These are phyloP conservation scores for Lycaena phlaeas DNA, from an alignment of 2,888 invertebrate species.

Conservation along the genomic window DNA sequence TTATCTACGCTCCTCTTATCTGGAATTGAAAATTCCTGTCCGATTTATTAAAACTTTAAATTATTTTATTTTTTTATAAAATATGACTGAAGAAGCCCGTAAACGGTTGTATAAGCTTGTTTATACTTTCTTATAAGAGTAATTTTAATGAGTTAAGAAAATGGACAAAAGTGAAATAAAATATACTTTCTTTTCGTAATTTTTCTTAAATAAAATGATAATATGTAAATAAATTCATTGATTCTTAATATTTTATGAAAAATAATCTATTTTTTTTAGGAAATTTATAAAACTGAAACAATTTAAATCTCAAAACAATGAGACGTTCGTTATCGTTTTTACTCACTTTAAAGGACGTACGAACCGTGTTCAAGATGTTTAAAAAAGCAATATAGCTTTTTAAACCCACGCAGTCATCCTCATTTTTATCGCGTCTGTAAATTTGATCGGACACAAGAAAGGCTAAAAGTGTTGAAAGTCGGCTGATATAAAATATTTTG, in stretches of 20 bases:
- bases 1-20: constrained; percentile 46
- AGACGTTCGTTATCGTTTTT: too few species aligned
- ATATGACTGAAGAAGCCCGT: neutral
- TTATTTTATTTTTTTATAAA: constrained; percentile 3
- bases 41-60: constrained; percentile 18
- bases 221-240: too few species aligned
- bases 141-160: too few species aligned
- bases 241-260: too few species aligned
- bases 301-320: too few species aligned
- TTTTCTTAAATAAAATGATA: too few species aligned
- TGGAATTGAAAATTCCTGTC: constrained; percentile 36
- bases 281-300: too few species aligned
- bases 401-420: neutral
- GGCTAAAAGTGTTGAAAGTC: neutral
- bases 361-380: neutral
- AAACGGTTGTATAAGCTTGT: neutral
- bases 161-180: too few species aligned
- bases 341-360: too few species aligned
- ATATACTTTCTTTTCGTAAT: too few species aligned
- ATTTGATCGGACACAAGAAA: neutral
- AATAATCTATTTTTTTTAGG: too few species aligned
- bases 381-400: neutral
- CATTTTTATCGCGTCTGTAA: neutral
- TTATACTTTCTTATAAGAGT: neutral
- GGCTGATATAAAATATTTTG: neutral